These are phyloP conservation scores for Orthosia gracilis DNA, from an alignment of 2,888 invertebrate genomes.

Conservation along the genomic window DNA sequence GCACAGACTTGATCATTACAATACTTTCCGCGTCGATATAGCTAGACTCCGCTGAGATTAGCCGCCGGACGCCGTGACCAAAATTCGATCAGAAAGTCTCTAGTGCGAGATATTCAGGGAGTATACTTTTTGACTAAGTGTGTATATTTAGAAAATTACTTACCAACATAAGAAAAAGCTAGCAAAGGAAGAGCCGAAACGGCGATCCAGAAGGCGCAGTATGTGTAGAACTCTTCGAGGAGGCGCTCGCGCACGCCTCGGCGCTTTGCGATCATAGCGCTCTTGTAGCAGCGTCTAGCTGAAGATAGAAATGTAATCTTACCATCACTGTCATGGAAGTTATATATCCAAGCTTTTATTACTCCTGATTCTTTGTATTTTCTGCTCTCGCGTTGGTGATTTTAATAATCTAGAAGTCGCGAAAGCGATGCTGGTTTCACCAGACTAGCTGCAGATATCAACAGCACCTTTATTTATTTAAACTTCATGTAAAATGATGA, in stretches of 20 bases:
- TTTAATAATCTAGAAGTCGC: not conserved
- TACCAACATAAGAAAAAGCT: conserved; percentile 86
- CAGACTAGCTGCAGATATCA: too few species aligned
- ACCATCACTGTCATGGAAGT: not conserved
- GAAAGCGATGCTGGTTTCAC: too few species aligned
- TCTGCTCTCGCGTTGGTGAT: not conserved
- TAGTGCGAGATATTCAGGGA: too few species aligned
- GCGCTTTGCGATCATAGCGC: conserved; percentile 70
- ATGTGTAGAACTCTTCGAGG: conserved; percentile 82
- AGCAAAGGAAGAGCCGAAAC: conserved; percentile 84
- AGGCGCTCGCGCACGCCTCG: conserved; percentile 78
- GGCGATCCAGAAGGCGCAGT: conserved; percentile 85
- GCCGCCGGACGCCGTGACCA: too few species aligned
- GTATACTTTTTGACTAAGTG: too few species aligned
- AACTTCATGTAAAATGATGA: too few species aligned
- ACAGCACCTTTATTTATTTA: too few species aligned
- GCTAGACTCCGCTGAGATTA: too few species aligned
- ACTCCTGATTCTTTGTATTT: not conserved
- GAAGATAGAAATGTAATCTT: not conserved
- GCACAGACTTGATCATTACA: too few species aligned
- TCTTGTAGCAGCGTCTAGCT: conserved; percentile 46
- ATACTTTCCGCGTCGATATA: too few species aligned
- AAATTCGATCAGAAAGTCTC: too few species aligned
- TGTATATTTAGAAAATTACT: conserved; percentile 52
- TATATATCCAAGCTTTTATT: not conserved